Evolutionary conservation across 2,888 invertebrate genomes (phyloP).

Genomic region (Kryphioiulus occultus): DNA sequence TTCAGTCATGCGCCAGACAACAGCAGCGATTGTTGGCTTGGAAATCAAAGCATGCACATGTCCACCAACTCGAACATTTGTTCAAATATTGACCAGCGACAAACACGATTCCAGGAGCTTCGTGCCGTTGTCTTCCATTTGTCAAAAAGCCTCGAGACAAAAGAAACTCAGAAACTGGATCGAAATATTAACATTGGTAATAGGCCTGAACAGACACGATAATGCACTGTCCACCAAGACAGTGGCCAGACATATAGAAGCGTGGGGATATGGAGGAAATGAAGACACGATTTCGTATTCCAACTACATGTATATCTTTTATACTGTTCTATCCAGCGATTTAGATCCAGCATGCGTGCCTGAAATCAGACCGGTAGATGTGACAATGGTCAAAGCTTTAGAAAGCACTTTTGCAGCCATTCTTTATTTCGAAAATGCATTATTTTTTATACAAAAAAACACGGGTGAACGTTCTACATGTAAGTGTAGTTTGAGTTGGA

Average conservation of each 20-base stretch:
- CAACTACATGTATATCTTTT: neutral
- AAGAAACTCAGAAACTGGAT: conserved; percentile 19
- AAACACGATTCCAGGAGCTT: conserved; percentile 1
- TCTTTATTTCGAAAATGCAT: too few species aligned
- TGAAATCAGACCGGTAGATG: too few species aligned
- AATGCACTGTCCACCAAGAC: neutral
- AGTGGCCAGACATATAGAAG: neutral
- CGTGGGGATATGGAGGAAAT: neutral
- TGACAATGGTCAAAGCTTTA: too few species aligned
- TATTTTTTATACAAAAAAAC: too few species aligned
- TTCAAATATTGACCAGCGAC: conserved; percentile 16
- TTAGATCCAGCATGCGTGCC: too few species aligned
- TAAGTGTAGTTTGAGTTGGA: too few species aligned
- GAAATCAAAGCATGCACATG: conserved; percentile 25
- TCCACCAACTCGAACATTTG: conserved; percentile 16
- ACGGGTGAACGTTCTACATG: too few species aligned
- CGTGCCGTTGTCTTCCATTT: conserved; percentile 25
- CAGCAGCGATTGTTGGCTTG: neutral
- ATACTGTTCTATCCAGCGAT: neutral
- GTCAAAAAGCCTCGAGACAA: conserved; percentile 32
- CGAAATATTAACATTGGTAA: conserved; percentile 24
- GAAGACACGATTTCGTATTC: neutral
- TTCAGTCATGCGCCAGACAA: conserved; percentile 25
- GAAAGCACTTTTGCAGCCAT: too few species aligned
- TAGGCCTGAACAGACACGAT: neutral